Conservation (phyloP, 2,888 invertebrate genomes). For the Drosophila nr. fundita region DNA sequence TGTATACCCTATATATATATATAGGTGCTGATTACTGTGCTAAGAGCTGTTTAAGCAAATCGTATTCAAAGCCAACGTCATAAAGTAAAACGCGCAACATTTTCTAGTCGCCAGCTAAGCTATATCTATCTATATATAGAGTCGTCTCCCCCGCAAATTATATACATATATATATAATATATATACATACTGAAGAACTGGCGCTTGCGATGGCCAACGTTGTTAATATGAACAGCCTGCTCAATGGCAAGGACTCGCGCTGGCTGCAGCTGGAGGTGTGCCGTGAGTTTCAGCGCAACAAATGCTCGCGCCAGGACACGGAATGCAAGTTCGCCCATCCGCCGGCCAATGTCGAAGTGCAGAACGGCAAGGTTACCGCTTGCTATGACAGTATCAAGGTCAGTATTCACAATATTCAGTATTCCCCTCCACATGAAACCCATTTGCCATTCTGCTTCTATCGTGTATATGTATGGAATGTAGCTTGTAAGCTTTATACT, state of each 20-base stretch:
- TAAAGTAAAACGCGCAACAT: conserved; percentile 64
- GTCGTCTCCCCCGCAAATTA: conserved; percentile 42
- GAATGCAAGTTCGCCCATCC: conserved; percentile 99
- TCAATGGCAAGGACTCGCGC: conserved; percentile 99
- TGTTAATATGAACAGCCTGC: conserved; percentile 98
- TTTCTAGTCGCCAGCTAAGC: conserved; percentile 75
- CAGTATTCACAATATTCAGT: conserved; percentile 83
- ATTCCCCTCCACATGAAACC: conserved; percentile 17
- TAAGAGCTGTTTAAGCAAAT: conserved; percentile 45
- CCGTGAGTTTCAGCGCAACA: conserved; percentile 99
- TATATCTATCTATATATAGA: conserved; percentile 41
- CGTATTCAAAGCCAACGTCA: conserved; percentile 40
- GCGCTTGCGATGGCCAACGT: conserved; percentile 89
- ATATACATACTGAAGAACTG: conserved; percentile 47
- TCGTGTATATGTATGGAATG: conserved; percentile 55
- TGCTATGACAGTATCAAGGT: conserved; percentile 99
- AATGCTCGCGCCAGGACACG: conserved; percentile 99
- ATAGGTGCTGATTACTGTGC: conserved; percentile 57
- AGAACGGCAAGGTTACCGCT: conserved; percentile 99
- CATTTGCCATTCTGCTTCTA: conserved; percentile 59
- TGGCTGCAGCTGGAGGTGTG: conserved; percentile 99
- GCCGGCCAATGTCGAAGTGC: conserved; percentile 99
- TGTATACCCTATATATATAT: conserved; percentile 45
- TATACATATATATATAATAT: conserved; percentile 26
- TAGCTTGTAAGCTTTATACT: conserved; percentile 69